These are phyloP conservation scores for Rhinoraja longicauda DNA, from an alignment of 2,797 vertebrate genomes.

Conservation along the genomic window DNA sequence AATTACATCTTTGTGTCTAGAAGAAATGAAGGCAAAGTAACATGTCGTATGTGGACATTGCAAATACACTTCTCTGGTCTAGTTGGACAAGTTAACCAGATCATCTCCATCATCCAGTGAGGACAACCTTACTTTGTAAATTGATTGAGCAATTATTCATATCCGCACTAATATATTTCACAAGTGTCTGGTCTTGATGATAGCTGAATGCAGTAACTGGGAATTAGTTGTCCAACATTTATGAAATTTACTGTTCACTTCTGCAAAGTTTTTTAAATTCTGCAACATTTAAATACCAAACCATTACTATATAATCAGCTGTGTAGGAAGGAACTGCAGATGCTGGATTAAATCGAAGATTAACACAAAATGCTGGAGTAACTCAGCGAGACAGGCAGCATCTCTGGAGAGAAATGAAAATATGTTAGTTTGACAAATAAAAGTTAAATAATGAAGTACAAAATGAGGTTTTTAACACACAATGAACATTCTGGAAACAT, in stretches of 20 bases:
- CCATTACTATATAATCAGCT: background rate
- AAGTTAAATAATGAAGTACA: background rate
- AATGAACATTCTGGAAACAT: conserved; percentile 22
- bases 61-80: background rate
- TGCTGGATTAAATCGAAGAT: too few species aligned
- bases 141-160: background rate
- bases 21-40: background rate
- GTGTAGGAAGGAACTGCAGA: too few species aligned
- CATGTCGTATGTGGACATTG: too few species aligned
- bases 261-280: background rate
- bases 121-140: background rate
- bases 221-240: background rate
- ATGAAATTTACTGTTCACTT: background rate
- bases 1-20: background rate
- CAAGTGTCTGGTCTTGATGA: background rate
- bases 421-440: background rate
- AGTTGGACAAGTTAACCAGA: background rate
- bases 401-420: background rate
- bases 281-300: background rate
- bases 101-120: background rate
- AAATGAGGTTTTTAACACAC: conserved; percentile 1
- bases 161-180: background rate
- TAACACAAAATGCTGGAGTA: too few species aligned
- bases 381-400: too few species aligned
- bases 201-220: background rate